phyloP scores from a whole-genome alignment of 2,888 invertebrate genomes.

The Sminthurinus aureus region DNA sequence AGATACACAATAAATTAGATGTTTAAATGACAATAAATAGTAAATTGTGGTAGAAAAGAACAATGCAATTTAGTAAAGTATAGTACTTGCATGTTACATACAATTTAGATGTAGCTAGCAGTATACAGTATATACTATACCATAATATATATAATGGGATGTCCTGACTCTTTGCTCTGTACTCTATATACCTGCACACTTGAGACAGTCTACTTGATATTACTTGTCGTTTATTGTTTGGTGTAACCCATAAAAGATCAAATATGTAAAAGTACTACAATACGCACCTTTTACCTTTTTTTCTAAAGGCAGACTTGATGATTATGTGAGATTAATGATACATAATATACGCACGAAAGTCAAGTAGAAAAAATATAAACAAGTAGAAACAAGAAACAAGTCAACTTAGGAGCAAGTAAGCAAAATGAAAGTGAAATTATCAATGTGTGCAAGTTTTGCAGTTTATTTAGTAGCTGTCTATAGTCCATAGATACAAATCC shows the following conservation, averaged over 20 bases:
- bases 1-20: no score
- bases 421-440: constrained; percentile 18
- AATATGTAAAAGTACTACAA: background rate
- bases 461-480: background rate
- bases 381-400: background rate
- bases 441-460: background rate
- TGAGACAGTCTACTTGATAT: background rate
- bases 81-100: no score
- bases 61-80: no score
- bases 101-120: background rate
- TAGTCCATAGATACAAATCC: background rate
- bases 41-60: background rate
- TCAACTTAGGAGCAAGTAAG: background rate
- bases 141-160: background rate
- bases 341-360: background rate
- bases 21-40: background rate
- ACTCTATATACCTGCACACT: background rate
- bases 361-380: background rate
- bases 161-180: background rate
- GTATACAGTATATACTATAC: background rate
- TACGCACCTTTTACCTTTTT: background rate
- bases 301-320: background rate
- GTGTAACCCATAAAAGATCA: no score
- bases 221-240: no score
- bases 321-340: constrained; percentile 1